Base-by-base conservation (phyloP, 2,113 vertebrate genomes). In the Phycodurus eques region DNA sequence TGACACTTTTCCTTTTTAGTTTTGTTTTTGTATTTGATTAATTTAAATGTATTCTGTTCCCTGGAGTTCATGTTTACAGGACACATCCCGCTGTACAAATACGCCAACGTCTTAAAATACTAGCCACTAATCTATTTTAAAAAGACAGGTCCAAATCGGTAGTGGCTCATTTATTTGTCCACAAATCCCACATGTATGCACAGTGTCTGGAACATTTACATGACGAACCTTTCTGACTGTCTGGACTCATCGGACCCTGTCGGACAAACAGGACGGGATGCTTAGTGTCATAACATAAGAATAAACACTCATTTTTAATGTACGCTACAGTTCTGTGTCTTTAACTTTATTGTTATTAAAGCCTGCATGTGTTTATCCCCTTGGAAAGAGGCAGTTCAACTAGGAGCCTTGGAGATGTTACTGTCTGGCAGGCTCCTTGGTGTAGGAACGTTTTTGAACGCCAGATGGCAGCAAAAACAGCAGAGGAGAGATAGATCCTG, bases 131-230 rank as follows among this genome's bases (percentile, higher is more conserved):
- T 66, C 64, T 66, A 65, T 65, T 47, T 65, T 10, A 19, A 27
- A 66, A 47, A 46, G 43, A 66, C 64, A 31, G 64, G 43, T 66
- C 44, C 44, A 47, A 31, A 49, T 66, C 15, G 22, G 44, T 47
- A 47, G 22, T 4, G 44, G 64, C 44, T 47, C 22, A 14, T 66
- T 76, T 79, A 72, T 31, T 33, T 71, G 57, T 68, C 22, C 27
- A 85, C 80, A 89, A 77, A 87, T 79, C 22, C 42, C 54, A 61
- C 80, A 87, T 75, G 80, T 75, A 74, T 74, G 78, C 33, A 51
- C 22, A 73, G 60, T 53, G 70, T 88, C 71, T 77, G 62, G 75
- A 85, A 74, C 59, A 80, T 90, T 78, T 80, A 83, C 81, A 80
- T 80, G 64, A 68, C 27, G 77, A 77, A 77, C 74, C 82, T 83